Conservation (phyloP, 1,140 invertebrate genomes). For the Zaprionus africanus region DNA sequence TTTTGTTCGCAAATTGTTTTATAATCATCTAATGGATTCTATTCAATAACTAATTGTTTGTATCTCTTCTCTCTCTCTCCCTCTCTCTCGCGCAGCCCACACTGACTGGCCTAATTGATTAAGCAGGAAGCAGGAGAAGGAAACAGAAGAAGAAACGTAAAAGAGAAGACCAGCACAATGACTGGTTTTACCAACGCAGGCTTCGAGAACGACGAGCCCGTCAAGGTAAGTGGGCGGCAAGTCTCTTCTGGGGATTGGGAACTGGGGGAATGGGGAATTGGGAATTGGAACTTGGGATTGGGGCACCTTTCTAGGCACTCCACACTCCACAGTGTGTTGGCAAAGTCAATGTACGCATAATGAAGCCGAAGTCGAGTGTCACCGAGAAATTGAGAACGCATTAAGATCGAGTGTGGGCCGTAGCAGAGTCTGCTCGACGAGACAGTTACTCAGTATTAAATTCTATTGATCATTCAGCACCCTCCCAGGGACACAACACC, state of each 20-base stretch:
- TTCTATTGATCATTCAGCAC: no score
- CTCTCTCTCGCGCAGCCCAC: constrained; percentile 54
- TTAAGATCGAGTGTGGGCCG: neutral
- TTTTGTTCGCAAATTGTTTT: constrained; percentile 22
- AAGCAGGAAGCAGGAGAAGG: constrained; percentile 10
- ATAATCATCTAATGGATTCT: constrained; percentile 44
- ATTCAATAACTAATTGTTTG: constrained; percentile 20
- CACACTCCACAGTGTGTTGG: neutral
- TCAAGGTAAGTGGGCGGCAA: constrained; percentile 67
- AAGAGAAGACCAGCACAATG: constrained; percentile 70
- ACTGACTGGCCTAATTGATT: constrained; percentile 54
- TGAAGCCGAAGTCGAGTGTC: constrained; percentile 25
- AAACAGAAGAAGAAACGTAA: constrained; percentile 12
- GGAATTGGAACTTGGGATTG: neutral
- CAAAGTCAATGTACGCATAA: constrained; percentile 59
- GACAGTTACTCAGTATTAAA: neutral
- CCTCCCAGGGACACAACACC: no score
- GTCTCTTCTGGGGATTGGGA: neutral
- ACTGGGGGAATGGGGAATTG: neutral
- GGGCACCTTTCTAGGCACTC: neutral
- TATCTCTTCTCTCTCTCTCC: neutral
- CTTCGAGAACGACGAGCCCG: constrained; percentile 83
- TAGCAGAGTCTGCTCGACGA: neutral
- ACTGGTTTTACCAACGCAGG: constrained; percentile 80
- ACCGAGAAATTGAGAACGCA: neutral